Base-by-base conservation (phyloP, 2,888 invertebrate species). In the Eristalis pertinax region DNA sequence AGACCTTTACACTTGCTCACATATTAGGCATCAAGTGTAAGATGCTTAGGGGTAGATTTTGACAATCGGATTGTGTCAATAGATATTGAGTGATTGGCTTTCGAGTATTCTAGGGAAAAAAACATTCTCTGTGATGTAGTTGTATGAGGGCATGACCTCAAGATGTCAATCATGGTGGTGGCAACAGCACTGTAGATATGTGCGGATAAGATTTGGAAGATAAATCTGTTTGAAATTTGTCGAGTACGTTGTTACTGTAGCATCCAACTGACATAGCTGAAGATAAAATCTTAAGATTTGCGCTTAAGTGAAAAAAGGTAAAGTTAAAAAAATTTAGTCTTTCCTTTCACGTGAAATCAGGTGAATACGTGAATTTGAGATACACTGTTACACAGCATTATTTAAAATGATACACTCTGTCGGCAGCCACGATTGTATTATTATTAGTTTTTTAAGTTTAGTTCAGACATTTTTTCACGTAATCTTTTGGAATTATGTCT, bases 11-110 rank as follows among this genome's bases (percentile, higher is more conserved):
- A 3, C n/a, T 10, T 2, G 41, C 13, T 67, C 5, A 58, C 58
- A 74, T 78, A 72, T 73, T 73, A 79, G 72, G 50, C 79, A 70
- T 87, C 79, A 79, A 76, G 76, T 80, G 64, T 80, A 87, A 84
- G 87, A 84, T 76, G 76, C 79, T 80, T 68, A 84, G 79, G 85
- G 87, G 87, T 87, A 84, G 87, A 84, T 84, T 84, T 76, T 58
- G 79, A 76, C 87, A 87, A 87, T 80, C 87, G 79, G 87, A 87
- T 87, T 87, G 87, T 87, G 87, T 87, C 87, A 87, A 87, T 87
- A 83, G 79, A 80, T 77, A 80, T 87, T 87, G 87, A 87, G 84
- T 87, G 87, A 87, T 87, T 87, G 76, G 84, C 64, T 72, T 79
- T 22, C 7, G 69, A 41, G 58, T 11, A 65, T 8, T 19, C 56